Evolutionary conservation across 2,113 vertebrate genomes (phyloP).

Genomic region (Elachura formosa): DNA sequence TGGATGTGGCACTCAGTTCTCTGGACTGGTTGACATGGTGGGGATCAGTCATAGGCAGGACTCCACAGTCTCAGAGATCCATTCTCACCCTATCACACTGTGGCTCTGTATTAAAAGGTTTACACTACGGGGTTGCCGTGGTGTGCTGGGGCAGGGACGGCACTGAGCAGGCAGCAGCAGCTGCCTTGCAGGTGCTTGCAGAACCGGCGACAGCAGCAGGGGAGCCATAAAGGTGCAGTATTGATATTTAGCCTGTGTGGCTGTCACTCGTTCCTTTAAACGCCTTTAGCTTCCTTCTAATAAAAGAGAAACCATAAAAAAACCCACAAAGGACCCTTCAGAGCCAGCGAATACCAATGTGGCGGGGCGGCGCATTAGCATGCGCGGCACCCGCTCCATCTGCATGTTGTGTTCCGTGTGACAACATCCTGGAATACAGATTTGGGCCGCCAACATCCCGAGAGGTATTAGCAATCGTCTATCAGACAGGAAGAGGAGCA

Average conservation of each 20-base stretch:
- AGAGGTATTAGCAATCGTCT: background rate
- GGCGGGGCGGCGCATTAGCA: background rate
- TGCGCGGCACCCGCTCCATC: background rate
- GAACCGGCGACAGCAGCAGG: fast-evolving
- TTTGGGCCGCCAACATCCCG: background rate
- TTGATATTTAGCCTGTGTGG: background rate
- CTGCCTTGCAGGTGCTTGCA: background rate
- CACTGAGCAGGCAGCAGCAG: background rate
- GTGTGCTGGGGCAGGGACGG: background rate
- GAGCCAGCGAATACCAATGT: background rate
- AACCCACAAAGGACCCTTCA: background rate
- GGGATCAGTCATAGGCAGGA: background rate
- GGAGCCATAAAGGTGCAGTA: background rate
- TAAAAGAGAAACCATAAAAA: conserved; percentile 43
- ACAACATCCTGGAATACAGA: conserved; percentile 59
- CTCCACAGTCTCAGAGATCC: background rate
- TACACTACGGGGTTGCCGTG: background rate
- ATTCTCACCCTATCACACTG: background rate
- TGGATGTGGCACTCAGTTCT: background rate
- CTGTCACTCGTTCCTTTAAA: conserved; percentile 4
- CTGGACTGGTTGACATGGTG: fast-evolving
- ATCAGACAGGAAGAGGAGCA: conserved; percentile 17
- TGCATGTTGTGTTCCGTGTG: background rate
- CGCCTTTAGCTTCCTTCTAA: conserved; percentile 37
- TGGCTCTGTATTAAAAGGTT: background rate